These are phyloP conservation scores for Hydrophis major DNA, from an alignment of 2,797 vertebrate species.

Conservation along the genomic window DNA sequence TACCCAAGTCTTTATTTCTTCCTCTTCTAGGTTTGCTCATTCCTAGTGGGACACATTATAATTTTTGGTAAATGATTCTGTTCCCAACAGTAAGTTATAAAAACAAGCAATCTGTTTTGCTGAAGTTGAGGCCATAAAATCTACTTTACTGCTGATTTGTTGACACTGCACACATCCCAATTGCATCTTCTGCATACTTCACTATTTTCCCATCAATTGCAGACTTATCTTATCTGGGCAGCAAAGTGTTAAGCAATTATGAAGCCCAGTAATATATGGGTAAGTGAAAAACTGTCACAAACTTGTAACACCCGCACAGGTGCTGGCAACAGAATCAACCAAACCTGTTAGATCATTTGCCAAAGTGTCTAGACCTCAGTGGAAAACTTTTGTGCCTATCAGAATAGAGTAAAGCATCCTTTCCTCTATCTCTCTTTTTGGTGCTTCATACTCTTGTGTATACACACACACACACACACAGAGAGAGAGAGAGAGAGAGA, in stretches of 20 bases:
- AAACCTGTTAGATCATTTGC: conserved; percentile 24
- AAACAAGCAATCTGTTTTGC: not conserved
- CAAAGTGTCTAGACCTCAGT: not conserved
- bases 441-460: not conserved
- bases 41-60: not conserved
- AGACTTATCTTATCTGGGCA: not conserved
- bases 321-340: not conserved
- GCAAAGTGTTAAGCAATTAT: not conserved
- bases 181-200: not conserved
- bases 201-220: not conserved
- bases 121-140: not conserved
- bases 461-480: not conserved
- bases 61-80: not conserved
- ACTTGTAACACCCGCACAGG: not conserved
- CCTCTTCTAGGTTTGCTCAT: not conserved
- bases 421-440: not conserved
- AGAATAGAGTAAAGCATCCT: not conserved
- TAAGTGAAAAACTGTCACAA: not conserved
- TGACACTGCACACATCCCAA: not conserved
- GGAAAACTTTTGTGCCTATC: not conserved
- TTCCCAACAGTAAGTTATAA: not conserved
- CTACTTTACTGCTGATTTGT: not conserved
- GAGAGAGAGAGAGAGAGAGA: too few species aligned
- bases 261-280: not conserved
- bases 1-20: not conserved